Conservation (phyloP, 2,113 vertebrate genomes). For the Microtus ochrogaster region DNA sequence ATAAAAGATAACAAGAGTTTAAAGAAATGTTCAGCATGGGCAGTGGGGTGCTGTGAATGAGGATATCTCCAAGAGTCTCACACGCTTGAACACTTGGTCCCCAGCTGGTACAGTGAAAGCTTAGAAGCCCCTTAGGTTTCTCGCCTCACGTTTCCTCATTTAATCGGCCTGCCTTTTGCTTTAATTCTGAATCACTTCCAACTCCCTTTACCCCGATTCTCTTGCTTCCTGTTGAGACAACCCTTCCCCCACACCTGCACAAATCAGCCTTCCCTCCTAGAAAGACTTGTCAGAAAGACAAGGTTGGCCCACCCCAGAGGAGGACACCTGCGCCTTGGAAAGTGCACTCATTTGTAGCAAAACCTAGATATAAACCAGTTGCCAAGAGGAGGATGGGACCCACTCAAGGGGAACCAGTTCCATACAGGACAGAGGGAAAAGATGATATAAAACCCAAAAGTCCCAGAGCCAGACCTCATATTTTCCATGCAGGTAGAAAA, state of each 20-base stretch:
- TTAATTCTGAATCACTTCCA: background rate
- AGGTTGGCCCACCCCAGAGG: background rate
- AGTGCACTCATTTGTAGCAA: conserved; percentile 2
- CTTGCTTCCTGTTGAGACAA: background rate
- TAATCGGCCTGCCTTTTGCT: background rate
- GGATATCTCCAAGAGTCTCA: background rate
- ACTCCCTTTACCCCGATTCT: background rate
- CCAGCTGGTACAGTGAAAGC: background rate
- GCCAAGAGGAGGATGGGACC: conserved; percentile 10
- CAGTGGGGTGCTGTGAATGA: background rate
- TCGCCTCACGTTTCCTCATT: background rate
- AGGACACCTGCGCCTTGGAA: background rate
- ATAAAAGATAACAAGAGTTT: background rate
- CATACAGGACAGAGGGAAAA: conserved; percentile 5
- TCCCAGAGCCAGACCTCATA: background rate
- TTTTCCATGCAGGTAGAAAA: background rate
- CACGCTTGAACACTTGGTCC: background rate
- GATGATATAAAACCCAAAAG: background rate
- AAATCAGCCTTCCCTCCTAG: background rate
- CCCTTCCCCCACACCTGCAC: background rate
- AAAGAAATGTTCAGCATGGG: background rate
- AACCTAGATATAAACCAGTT: conserved; percentile 55
- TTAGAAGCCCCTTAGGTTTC: background rate
- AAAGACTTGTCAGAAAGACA: conserved; percentile 38
- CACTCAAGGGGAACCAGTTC: conserved; percentile 10